Percentiles rank a stretch among this genome's conserved stretches.
These are phyloP conservation scores for Carcina quercana DNA, from an alignment of 2,888 invertebrate genomes.

Conservation along the genomic window DNA sequence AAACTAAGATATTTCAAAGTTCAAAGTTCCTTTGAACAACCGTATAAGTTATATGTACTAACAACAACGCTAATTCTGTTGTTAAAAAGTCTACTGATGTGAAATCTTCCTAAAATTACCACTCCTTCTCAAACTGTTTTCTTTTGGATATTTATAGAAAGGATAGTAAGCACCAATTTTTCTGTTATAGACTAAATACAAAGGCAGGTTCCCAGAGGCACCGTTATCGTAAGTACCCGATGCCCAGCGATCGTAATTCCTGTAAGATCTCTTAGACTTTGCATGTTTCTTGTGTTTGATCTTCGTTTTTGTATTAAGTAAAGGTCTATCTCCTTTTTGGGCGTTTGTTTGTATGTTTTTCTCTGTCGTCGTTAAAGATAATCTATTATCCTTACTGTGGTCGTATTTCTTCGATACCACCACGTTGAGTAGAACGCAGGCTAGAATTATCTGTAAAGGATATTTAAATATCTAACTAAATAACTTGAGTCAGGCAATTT, in stretches of 20 bases:
- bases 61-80: too few relatives aligned
- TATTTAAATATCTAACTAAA: too few relatives aligned
- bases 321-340: too few relatives aligned
- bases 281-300: slow-evolving; percentile 10
- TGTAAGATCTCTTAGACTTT: slow-evolving; percentile 30
- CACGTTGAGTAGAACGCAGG: slow-evolving; percentile 18
- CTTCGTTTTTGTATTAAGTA: too few relatives aligned
- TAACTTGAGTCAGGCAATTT: too few relatives aligned
- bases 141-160: slow-evolving; percentile 44
- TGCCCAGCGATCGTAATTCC: slow-evolving; percentile 19
- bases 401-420: slow-evolving; percentile 5
- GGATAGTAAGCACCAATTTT: slow-evolving; percentile 54
- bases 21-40: too few relatives aligned
- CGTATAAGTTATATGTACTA: too few relatives aligned
- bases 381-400: background rate
- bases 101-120: slow-evolving; percentile 5
- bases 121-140: slow-evolving; percentile 27
- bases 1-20: too few relatives aligned
- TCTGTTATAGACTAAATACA: slow-evolving; percentile 53
- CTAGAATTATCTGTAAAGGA: slow-evolving; percentile 27
- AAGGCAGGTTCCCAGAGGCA: slow-evolving; percentile 31
- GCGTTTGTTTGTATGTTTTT: background rate
- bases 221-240: slow-evolving; percentile 20
- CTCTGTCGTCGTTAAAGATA: background rate
- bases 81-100: background rate